Base-by-base conservation (phyloP, 2,888 invertebrate species). In the Drosophila pseudotalamancana region DNA sequence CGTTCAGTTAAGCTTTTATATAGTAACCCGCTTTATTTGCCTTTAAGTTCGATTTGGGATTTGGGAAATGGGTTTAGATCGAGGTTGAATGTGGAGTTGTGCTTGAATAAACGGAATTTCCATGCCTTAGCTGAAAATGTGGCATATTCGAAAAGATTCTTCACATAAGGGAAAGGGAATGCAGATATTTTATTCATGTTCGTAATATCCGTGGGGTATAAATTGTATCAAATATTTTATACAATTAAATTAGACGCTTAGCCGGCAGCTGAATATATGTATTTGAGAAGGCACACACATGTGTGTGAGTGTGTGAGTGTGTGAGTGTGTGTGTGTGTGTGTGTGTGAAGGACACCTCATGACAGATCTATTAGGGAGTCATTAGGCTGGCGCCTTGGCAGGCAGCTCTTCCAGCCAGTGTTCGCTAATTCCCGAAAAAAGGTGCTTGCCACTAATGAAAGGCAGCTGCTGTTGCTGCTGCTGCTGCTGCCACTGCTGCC, bases 401-500 rank as follows among this genome's bases (percentile, higher is more conserved):
- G 23, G 35, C 37, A 16, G 29, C 11, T 42, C n/a, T n/a, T n/a
- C n/a, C n/a, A n/a, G 54, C 18, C 29, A 32, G 23, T 27, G 46
- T 46, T 54, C 27, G 21, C 64, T 57, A 71, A 71, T 50, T 71
- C 71, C 71, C 54, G 21, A 69, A 78, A 86, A 86, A 86, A 86
- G 64, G 85, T 81, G 85, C 64, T 84, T 70, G 63, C 53, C 56
- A 54, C 76, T 72, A 72, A 72, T 72, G 76, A 76, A 72, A 61
- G 77, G 56, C 66, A 50, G 66, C 55, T 37, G 40, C 37, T 59
- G 65, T 74, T 55, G 53, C 70, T 56, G 78, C 60, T 65, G 81
- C 31, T 43, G 63, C 50, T 64, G 32, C 34, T 59, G 65, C 75
- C 57, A 49, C 70, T 56, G 78, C 60, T 69, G 81, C 31, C 48